Conservation (phyloP, 2,888 invertebrate species). For the Xanthorhoe designata region DNA sequence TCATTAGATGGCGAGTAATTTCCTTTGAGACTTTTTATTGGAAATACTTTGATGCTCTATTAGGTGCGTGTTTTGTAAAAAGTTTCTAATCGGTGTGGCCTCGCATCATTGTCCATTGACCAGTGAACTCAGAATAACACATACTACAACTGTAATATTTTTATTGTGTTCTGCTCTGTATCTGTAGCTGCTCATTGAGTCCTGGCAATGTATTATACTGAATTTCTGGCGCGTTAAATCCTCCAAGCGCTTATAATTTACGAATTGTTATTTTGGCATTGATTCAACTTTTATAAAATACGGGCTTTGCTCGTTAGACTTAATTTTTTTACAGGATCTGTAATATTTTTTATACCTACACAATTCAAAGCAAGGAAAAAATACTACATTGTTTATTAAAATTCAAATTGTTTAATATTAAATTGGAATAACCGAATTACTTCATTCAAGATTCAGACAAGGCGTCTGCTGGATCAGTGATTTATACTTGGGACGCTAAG, state of each 20-base stretch:
- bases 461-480: constrained; percentile 72
- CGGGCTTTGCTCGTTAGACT: neutral
- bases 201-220: constrained; percentile 45
- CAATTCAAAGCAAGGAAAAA: neutral
- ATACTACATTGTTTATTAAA: constrained; percentile 15
- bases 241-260: constrained; percentile 43
- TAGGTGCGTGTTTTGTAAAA: constrained; percentile 49
- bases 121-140: constrained; percentile 53
- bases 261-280: constrained; percentile 51
- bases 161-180: constrained; percentile 22
- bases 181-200: constrained; percentile 28
- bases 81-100: constrained; percentile 56
- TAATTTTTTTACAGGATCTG: constrained; percentile 17
- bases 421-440: constrained; percentile 53
- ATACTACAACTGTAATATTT: constrained; percentile 23
- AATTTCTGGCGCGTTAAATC: constrained; percentile 46
- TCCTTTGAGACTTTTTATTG: constrained; percentile 64
- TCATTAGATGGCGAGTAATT: constrained; percentile 67
- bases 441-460: constrained; percentile 74
- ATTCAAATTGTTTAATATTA: constrained; percentile 45
- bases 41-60: constrained; percentile 49
- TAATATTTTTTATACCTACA: neutral
- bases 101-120: constrained; percentile 43
- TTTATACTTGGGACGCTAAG: constrained; percentile 69
- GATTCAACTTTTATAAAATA: constrained; percentile 57